Evolutionary conservation across 2,113 vertebrate species (phyloP), one percentile per base, ranked within the genome.

Genomic region (Rhinoderma darwinii): DNA sequence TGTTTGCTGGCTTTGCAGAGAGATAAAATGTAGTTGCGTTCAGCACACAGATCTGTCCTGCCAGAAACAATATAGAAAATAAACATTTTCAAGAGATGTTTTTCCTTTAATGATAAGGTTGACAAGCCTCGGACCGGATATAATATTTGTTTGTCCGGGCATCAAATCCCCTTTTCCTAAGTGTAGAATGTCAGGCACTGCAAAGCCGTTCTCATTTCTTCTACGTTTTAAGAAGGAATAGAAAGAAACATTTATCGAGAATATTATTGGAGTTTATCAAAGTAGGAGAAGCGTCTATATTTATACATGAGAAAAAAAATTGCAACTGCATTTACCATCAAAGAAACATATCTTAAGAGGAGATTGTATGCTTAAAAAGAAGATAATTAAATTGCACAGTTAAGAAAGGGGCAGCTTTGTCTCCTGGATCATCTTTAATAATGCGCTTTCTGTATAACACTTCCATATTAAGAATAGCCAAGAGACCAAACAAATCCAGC

Each of bases 321-420:
- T 32, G 27, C 11, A 32, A 77, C 43, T 77, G 44, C 74, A 77
- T 77, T 50, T 77, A 20, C 25, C 27, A 51, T 77, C 74, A 51
- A 77, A 51, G 74, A 47, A 77, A 30, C 14, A 77, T 51, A 50
- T 77, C n/a, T 30, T 5, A 77, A 4, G 44, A 30, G 43, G 30
- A 77, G n/a, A 77, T 77, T 30, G 43, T 51, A 51, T 1, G 44
- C 41, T n/a, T 12, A 35, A 50, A 32, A 77, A 50, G 17, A 51
- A n/a, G 4, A 8, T 18, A 75, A 77, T 77, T 43, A 74, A 20
- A 25, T 74, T 74, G 9, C 44, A 3, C 25, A 39, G 37, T 17
- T 27, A 76, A 77, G 27, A 30, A 77, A 51, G 12, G 20, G 74
- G 14, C 43, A 77, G 51, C 14, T 10, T 44, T 30, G 44, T 51